These are phyloP conservation scores for Harmothoe impar DNA, from an alignment of 2,888 invertebrate species.

Conservation along the genomic window DNA sequence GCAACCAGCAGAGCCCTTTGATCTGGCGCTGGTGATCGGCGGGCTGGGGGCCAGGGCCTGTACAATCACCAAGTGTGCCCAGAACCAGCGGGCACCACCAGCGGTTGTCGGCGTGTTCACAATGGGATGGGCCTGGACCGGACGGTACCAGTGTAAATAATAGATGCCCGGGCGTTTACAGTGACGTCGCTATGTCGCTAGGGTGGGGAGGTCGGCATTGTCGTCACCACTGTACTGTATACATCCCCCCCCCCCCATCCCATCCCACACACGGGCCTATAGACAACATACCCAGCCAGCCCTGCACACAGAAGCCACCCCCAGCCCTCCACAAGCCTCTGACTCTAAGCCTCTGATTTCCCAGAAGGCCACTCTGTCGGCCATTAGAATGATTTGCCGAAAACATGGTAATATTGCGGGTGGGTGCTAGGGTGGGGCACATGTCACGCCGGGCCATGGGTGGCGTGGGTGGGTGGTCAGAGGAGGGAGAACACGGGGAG, in stretches of 20 bases:
- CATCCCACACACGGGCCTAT: not conserved
- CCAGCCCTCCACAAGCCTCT: not conserved
- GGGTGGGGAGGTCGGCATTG: not conserved
- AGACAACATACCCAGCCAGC: not conserved
- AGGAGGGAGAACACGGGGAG: too few relatives aligned
- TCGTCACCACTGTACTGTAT: not conserved
- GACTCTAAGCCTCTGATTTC: slow-evolving; percentile 34
- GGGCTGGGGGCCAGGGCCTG: not conserved
- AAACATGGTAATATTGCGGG: slow-evolving; percentile 38
- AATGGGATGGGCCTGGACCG: slow-evolving; percentile 20
- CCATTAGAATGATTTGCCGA: slow-evolving; percentile 54
- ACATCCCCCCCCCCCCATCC: not conserved
- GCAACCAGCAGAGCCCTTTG: slow-evolving; percentile 8
- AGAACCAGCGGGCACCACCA: slow-evolving; percentile 22
- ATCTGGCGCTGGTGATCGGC: slow-evolving; percentile 23
- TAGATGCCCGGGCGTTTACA: slow-evolving; percentile 19
- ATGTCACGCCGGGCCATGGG: too few relatives aligned
- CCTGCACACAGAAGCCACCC: not conserved
- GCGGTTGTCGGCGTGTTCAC: slow-evolving; percentile 14
- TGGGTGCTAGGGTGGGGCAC: too few relatives aligned
- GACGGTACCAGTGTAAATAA: slow-evolving; percentile 32
- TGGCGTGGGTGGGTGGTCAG: not conserved
- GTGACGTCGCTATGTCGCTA: not conserved
- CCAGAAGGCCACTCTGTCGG: slow-evolving; percentile 33
- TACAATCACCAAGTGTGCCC: not conserved